Percentiles rank a stretch among this genome's conserved stretches.
These are phyloP conservation scores for Falcaria lacertinaria DNA, from an alignment of 2,888 invertebrate genomes.

Conservation along the genomic window DNA sequence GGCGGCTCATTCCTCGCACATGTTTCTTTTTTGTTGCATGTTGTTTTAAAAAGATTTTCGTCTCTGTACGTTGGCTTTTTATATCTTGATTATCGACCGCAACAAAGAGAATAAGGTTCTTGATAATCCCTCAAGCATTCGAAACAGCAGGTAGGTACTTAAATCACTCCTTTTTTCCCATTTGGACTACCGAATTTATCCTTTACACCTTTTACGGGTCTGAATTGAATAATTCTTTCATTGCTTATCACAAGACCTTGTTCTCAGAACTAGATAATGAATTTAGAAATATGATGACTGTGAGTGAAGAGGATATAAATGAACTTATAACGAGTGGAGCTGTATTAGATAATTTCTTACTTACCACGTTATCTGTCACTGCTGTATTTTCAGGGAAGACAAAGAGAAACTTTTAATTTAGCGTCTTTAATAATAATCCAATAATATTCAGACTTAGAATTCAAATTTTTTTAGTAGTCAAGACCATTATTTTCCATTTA, in stretches of 20 bases:
- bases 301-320: no score
- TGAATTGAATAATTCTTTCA: slow-evolving; percentile 51
- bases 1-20: background rate
- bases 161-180: slow-evolving; percentile 47
- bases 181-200: slow-evolving; percentile 53
- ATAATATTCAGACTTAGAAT: no score
- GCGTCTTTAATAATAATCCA: no score
- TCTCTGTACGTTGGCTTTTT: background rate
- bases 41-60: no score
- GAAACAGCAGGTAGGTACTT: slow-evolving; percentile 20
- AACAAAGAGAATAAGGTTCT: background rate
- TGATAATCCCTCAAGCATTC: background rate
- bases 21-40: background rate
- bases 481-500: no score
- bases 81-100: background rate
- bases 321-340: no score
- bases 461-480: no score
- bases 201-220: slow-evolving; percentile 47
- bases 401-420: no score
- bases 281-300: no score
- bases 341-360: no score
- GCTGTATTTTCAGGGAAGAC: no score
- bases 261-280: slow-evolving; percentile 20
- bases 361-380: no score
- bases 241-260: slow-evolving; percentile 29